Evolutionary conservation across 2,888 invertebrate species (phyloP), one percentile per base, ranked within the genome.

Genomic region (Spialia ferax): DNA sequence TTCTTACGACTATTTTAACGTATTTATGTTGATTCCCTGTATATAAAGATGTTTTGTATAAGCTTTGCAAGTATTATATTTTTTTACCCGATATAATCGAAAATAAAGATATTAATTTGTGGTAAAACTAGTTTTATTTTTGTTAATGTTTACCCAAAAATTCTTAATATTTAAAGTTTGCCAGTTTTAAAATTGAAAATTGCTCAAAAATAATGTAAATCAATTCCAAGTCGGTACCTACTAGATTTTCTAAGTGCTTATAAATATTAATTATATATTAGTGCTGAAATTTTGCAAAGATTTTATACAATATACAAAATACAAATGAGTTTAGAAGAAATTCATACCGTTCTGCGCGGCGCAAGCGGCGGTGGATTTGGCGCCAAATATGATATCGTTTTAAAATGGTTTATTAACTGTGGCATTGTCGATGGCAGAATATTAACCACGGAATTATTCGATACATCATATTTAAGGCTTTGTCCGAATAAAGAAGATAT

Each of bases 241-340:
- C 2, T 38, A 38, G n/a, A n/a, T 38, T 38, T 38, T 38, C n/a
- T n/a, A n/a, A n/a, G n/a, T n/a, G n/a, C n/a, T n/a, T n/a, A n/a
- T n/a, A n/a, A n/a, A n/a, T n/a, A n/a, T n/a, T n/a, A n/a, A 32
- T 8, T 8, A 32, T 7, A 29, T 29, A 7, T 8, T 7, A 1
- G 29, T 29, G 8, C 7, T 29, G 29, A 29, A 29, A 7, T 20
- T 10, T 20, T 29, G 18, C 5, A 8, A 56, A 57, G 3, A 48
- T 48, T 11, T 48, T 48, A 4, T 20, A 11, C 13, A 5, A 4
- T 5, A 18, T 52, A 11, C 13, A n/a, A 8, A 15, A 42, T 45
- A 64, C 54, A 23, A 32, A 74, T 77, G 75, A 70, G 80, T 69
- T 73, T 82, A 15, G 84, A 84, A 77, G 81, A 79, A 55, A 77